Percentiles rank a stretch among this genome's conserved stretches.
These are phyloP conservation scores for Coregonus clupeaformis DNA, from an alignment of 2,113 vertebrate genomes.

Conservation along the genomic window DNA sequence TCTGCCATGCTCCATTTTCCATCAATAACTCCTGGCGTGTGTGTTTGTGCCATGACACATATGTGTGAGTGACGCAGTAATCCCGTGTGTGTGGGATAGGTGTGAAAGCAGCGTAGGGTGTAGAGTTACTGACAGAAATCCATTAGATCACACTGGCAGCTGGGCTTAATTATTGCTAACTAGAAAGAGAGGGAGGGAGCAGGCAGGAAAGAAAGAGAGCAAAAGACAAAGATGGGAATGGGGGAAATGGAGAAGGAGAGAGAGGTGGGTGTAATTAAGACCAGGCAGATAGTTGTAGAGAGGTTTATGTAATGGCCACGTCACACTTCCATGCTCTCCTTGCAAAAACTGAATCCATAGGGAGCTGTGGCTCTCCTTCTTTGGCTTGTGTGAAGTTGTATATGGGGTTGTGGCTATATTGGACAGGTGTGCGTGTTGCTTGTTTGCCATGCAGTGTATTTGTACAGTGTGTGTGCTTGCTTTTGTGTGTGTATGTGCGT, in stretches of 20 bases:
- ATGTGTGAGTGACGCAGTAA: neutral
- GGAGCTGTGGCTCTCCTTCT: neutral
- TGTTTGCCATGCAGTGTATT: no score
- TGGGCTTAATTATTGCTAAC: constrained; percentile 70
- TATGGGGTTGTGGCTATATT: constrained; percentile 1
- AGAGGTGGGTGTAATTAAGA: constrained; percentile 62
- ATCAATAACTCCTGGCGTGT: neutral
- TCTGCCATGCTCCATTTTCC: neutral
- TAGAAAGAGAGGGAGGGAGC: constrained; percentile 33
- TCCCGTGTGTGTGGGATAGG: neutral
- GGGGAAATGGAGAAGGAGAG: constrained; percentile 12
- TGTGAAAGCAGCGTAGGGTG: constrained; percentile 41
- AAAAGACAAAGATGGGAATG: neutral
- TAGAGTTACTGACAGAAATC: constrained; percentile 58
- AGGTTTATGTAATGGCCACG: no score
- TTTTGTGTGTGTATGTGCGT: neutral
- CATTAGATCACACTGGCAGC: constrained; percentile 61
- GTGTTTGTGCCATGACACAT: neutral
- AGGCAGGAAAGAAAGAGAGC: constrained; percentile 19
- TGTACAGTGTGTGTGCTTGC: no score
- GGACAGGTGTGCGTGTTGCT: neutral
- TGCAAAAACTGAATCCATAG: no score
- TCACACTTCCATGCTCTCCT: no score
- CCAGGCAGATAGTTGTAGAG: no score
- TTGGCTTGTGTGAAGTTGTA: neutral